phyloP scores from a whole-genome alignment of 2,888 invertebrate species.

The Liposcelis brunnea region DNA sequence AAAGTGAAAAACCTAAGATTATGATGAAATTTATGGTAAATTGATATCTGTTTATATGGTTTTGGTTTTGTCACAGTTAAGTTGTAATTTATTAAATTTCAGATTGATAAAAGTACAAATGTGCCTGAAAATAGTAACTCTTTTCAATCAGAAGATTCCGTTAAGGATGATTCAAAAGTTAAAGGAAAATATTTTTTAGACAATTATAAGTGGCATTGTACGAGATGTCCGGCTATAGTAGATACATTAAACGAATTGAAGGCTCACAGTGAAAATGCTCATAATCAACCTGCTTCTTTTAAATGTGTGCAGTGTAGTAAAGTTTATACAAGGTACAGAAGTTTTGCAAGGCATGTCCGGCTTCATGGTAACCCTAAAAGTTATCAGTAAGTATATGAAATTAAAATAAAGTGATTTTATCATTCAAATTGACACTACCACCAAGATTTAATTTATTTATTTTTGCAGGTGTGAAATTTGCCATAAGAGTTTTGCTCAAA shows the following conservation, averaged over 20 bases:
- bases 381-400: constrained; percentile 18
- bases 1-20: too few relatives aligned
- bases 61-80: too few relatives aligned
- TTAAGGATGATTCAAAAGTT: too few relatives aligned
- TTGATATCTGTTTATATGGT: too few relatives aligned
- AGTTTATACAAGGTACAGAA: constrained; percentile 20
- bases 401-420: too few relatives aligned
- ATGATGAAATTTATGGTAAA: constrained; percentile 5
- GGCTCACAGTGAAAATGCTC: constrained; percentile 18
- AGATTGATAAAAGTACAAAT: too few relatives aligned
- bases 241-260: constrained; percentile 16
- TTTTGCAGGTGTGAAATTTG: constrained; percentile 20
- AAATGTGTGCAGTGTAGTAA: constrained; percentile 20
- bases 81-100: too few relatives aligned
- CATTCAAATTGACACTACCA: not conserved
- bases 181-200: constrained; percentile 1
- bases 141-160: too few relatives aligned
- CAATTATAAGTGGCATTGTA: not conserved
- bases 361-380: constrained; percentile 19
- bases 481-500: constrained; percentile 21
- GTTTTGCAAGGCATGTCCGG: constrained; percentile 21
- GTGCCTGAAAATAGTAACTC: too few relatives aligned
- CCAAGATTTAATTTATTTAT: too few relatives aligned
- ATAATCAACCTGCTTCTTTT: constrained; percentile 19
- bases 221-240: not conserved